These are phyloP conservation scores for Oryzias melastigma DNA, from an alignment of 2,113 vertebrate genomes.

Conservation along the genomic window DNA sequence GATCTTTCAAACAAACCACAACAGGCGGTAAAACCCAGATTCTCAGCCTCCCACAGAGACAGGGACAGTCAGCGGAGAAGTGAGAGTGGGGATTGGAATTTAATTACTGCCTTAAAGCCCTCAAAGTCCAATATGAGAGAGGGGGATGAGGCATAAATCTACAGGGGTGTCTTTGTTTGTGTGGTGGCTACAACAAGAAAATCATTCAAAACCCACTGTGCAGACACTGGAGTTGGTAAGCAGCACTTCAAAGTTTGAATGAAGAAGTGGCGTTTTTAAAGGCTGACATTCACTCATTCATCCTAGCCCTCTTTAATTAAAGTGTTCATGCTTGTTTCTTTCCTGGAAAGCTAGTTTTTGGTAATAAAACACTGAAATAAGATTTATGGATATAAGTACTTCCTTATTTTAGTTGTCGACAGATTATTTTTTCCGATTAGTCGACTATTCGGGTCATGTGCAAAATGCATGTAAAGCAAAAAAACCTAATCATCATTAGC, in stretches of 20 bases:
- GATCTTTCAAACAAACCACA: constrained; percentile 77
- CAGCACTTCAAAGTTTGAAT: constrained; percentile 59
- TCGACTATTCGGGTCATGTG: too few species aligned
- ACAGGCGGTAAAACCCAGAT: constrained; percentile 74
- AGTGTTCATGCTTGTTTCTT: constrained; percentile 43
- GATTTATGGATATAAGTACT: constrained; percentile 4
- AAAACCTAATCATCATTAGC: too few species aligned
- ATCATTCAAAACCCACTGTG: constrained; percentile 66
- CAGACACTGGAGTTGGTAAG: constrained; percentile 57
- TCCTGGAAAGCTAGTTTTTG: constrained; percentile 41
- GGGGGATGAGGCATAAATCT: constrained; percentile 75
- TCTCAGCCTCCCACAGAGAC: constrained; percentile 76
- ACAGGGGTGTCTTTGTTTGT: constrained; percentile 76
- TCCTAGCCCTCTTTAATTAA: constrained; percentile 71
- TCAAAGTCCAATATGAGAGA: constrained; percentile 76
- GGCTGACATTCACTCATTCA: constrained; percentile 56
- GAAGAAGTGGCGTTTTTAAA: constrained; percentile 56
- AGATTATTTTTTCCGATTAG: too few species aligned
- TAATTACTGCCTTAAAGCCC: constrained; percentile 77
- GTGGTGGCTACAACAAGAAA: constrained; percentile 69
- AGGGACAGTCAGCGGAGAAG: constrained; percentile 70
- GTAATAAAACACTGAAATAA: constrained; percentile 40
- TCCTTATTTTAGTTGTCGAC: too few species aligned
- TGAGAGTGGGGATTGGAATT: constrained; percentile 77
- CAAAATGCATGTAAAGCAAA: too few species aligned